phyloP scores from a whole-genome alignment of 92 coral and sea anemone genomes.

The Micromussa lordhowensis region DNA sequence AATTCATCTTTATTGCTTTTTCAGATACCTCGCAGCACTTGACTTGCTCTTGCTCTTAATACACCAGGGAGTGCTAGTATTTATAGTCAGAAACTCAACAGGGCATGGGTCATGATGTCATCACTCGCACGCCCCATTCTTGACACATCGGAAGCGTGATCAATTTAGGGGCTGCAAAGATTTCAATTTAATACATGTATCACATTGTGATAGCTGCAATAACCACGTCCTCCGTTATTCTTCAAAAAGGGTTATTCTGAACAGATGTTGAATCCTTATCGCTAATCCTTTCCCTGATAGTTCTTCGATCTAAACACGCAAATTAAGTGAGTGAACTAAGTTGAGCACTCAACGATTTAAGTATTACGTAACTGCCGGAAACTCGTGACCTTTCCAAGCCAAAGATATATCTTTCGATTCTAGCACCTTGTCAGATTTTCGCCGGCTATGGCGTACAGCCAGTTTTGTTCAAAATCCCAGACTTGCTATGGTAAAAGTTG shows the following conservation, averaged over 20 bases:
- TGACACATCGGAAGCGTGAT: conserved; percentile 7
- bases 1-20: too few species aligned
- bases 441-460: conserved; percentile 22
- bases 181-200: background rate
- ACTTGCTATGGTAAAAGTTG: background rate
- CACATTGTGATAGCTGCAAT: background rate
- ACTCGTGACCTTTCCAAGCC: background rate
- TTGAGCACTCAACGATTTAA: background rate
- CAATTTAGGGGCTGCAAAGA: conserved; percentile 8
- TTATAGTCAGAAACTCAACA: background rate
- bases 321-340: background rate
- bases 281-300: background rate
- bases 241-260: background rate
- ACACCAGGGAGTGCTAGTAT: background rate
- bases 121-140: background rate
- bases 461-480: conserved; percentile 21
- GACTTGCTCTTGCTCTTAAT: too few species aligned
- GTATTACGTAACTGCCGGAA: background rate
- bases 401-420: background rate
- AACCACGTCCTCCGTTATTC: too few species aligned
- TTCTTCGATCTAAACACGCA: background rate
- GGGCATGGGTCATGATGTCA: background rate
- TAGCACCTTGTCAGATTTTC: background rate
- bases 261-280: background rate
- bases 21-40: too few species aligned